Evolutionary conservation across 2,797 vertebrate genomes (phyloP), one percentile per base, ranked within the genome.

Genomic region (Pyrocephalus nanus): DNA sequence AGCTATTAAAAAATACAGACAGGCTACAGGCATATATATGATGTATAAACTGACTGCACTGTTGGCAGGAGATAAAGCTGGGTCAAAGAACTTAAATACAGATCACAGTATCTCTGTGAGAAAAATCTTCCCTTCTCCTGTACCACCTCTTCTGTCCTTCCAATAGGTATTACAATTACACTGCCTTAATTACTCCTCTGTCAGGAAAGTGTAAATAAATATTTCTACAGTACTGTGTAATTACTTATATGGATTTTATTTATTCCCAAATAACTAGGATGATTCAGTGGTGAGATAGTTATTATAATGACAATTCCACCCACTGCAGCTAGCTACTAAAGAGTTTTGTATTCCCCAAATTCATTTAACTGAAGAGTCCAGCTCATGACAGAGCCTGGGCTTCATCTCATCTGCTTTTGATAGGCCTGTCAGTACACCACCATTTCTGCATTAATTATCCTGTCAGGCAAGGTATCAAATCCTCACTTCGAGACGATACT

Each of bases 381-480:
- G 53, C 43, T 65, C 25, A n/a, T 8, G 25, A 27, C 25, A 67
- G 61, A 88, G 54, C 62, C 74, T 1, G 0, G 48, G 40, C 26
- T 70, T 55, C 22, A 27, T 17, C 70, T 74, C 53, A 34, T 34
- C 62, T 58, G 13, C 42, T 55, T 62, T 42, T 69, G 8, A 30
- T 0, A 54, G 42, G 17, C 57, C 45, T 32, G 34, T 27, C 45
- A 51, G n/a, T 6, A 3, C 36, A 47, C 71, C 0, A 3, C 3
- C 50, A 14, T 43, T 86, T 90, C 50, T 72, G 22, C 16, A 16
- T 26, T 22, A 19, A 34, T 22, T 22, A 36, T 53, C 11, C 73
- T 75, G 3, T 22, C 55, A 61, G 43, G 38, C n/a, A 64, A 72
- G n/a, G 23, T 65, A 65, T 27, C 30, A 69, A 19, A 55, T 36